These are phyloP conservation scores for Idaea straminata DNA, from an alignment of 2,888 invertebrate genomes.

Conservation along the genomic window DNA sequence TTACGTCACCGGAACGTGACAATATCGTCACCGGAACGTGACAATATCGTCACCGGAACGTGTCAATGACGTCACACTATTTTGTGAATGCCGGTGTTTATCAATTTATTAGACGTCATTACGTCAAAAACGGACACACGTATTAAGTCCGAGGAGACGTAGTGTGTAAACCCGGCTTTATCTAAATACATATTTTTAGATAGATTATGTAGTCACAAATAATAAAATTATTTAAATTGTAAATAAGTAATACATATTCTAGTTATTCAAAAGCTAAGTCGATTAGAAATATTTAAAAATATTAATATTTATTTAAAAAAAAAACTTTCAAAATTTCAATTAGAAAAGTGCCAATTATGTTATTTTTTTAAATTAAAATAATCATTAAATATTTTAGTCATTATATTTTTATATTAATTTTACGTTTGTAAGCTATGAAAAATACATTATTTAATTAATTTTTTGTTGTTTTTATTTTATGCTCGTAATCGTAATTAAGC, in stretches of 20 bases:
- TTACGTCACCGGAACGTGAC: no score
- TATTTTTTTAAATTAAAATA: conserved; percentile 27
- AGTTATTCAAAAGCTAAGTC: neutral
- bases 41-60: no score
- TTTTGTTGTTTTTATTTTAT: neutral
- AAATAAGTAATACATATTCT: neutral
- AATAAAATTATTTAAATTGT: neutral
- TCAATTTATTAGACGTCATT: no score
- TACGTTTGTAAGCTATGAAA: conserved; percentile 17
- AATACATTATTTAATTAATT: neutral
- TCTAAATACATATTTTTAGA: neutral
- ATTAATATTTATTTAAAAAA: neutral
- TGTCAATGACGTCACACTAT: no score
- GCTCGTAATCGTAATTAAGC: no score
- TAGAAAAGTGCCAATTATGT: conserved; percentile 24
- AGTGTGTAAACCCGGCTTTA: neutral
- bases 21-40: no score
- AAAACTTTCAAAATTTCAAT: neutral
- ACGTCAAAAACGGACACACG: no score
- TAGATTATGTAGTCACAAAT: neutral
- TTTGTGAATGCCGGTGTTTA: no score
- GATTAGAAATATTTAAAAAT: neutral
- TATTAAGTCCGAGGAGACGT: neutral
- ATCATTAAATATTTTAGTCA: conserved; percentile 20
- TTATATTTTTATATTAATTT: conserved; percentile 29